Evolutionary conservation across 2,797 vertebrate species (phyloP), one percentile per base, ranked within the genome.

Genomic region (Sphenodon punctatus): DNA sequence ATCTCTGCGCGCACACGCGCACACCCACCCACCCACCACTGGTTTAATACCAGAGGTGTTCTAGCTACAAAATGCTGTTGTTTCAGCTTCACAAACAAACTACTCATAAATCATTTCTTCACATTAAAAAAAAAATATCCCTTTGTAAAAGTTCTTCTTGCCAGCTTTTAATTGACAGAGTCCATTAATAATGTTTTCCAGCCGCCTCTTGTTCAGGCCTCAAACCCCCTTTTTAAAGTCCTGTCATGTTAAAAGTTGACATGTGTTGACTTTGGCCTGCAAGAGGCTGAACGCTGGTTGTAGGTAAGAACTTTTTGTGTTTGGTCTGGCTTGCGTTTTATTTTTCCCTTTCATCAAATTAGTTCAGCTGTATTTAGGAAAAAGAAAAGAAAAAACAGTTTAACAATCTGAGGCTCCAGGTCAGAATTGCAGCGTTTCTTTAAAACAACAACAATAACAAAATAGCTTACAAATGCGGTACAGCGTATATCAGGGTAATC

Each of bases 261-360:
- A 43, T 85, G 80, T 94, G 94, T 95, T 95, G 93, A 94, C 69
- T 93, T 95, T 95, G 94, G 94, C 94, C 71, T 78, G 78, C 56
- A 78, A 93, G 79, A 92, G 85, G 83, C 88, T 9, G 23, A 84
- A 90, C 67, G 85, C 89, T 94, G 91, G 88, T 92, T 94, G 88
- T 94, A 95, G 93, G 94, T 95, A 94, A 94, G 94, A 95, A 89
- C 93, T 89, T 69, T 34, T 81, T 90, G 87, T 94, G 90, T 95
- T 94, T 95, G 93, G 93, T 93, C 94, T 93, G 94, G 93, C 92
- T 91, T 87, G 88, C 32, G 8, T 88, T 94, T 91, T 95, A 88
- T 95, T 94, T 95, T 94, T 75, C 67, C 92, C 94, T 94, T 95
- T 95, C 93, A 94, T 93, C 92, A 82, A 94, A 94, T 94, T 94